Conservation (phyloP, 2,797 vertebrate genomes). For the Hozukius guyotensis region DNA sequence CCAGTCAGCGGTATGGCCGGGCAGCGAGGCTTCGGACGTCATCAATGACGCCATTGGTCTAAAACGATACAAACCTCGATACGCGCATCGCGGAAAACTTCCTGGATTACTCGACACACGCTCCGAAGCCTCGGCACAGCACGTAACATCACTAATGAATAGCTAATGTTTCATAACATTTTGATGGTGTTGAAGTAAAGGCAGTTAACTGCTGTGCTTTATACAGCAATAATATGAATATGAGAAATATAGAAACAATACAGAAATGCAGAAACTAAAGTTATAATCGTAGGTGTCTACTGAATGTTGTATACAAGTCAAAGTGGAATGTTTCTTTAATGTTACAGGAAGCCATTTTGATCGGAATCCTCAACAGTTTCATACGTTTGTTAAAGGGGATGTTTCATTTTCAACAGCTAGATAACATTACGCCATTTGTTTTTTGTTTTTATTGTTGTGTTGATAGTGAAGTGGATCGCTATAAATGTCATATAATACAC, state of each 20-base stretch:
- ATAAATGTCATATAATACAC: background rate
- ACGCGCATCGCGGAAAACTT: too few relatives aligned
- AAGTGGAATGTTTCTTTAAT: background rate
- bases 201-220: background rate
- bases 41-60: too few relatives aligned
- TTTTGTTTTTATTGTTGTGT: background rate
- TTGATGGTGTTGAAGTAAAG: background rate
- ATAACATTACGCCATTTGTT: background rate
- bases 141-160: too few relatives aligned
- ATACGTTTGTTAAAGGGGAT: too few relatives aligned
- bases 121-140: too few relatives aligned
- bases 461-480: background rate
- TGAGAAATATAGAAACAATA: background rate
- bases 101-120: too few relatives aligned
- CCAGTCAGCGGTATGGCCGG: too few relatives aligned
- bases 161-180: background rate
- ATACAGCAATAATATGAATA: background rate
- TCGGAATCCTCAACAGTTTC: too few relatives aligned
- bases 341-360: too few relatives aligned
- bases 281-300: background rate
- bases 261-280: background rate
- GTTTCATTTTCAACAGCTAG: background rate
- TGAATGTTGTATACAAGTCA: background rate
- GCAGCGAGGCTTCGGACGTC: too few relatives aligned
- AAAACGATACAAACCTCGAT: too few relatives aligned